A percentile compares a stretch with the other conserved stretches of the same genome.
phyloP scores from a whole-genome alignment of 2,888 invertebrate genomes.

The Idaea biselata region DNA sequence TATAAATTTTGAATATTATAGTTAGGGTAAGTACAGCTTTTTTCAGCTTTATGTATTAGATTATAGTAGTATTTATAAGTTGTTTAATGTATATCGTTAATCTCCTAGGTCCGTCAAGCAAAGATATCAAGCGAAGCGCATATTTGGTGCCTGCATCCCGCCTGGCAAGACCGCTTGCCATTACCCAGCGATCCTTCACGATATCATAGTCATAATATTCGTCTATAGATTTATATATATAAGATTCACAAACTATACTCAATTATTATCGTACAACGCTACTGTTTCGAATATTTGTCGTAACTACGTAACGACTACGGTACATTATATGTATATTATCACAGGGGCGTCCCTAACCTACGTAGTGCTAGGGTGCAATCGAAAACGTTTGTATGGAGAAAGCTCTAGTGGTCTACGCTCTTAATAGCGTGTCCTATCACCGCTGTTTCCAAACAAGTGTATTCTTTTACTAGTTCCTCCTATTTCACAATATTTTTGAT shows the following conservation, averaged over 20 bases:
- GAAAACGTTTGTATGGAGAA: too few relatives aligned
- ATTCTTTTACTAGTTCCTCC: too few relatives aligned
- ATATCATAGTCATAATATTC: conserved; percentile 40
- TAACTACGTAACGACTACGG: conserved; percentile 15
- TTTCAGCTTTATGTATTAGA: background rate
- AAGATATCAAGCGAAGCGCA: conserved; percentile 50
- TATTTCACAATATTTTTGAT: too few relatives aligned
- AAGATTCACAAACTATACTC: conserved; percentile 44
- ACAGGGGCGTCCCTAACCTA: too few relatives aligned
- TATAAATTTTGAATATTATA: background rate
- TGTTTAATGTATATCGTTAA: conserved; percentile 7
- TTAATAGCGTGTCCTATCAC: too few relatives aligned
- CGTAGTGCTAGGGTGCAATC: too few relatives aligned
- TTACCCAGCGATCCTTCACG: conserved; percentile 43
- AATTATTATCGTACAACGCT: conserved; percentile 36
- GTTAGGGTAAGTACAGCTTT: conserved; percentile 4
- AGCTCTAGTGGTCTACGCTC: too few relatives aligned
- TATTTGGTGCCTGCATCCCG: conserved; percentile 62
- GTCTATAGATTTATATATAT: conserved; percentile 43
- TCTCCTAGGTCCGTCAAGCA: conserved; percentile 61
- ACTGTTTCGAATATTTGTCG: conserved; percentile 25
- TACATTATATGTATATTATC: background rate
- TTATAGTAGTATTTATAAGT: background rate
- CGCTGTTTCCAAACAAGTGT: too few relatives aligned
- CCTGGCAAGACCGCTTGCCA: conserved; percentile 47